phyloP scores from a whole-genome alignment of 2,113 vertebrate species.

The Malaclemys terrapin region DNA sequence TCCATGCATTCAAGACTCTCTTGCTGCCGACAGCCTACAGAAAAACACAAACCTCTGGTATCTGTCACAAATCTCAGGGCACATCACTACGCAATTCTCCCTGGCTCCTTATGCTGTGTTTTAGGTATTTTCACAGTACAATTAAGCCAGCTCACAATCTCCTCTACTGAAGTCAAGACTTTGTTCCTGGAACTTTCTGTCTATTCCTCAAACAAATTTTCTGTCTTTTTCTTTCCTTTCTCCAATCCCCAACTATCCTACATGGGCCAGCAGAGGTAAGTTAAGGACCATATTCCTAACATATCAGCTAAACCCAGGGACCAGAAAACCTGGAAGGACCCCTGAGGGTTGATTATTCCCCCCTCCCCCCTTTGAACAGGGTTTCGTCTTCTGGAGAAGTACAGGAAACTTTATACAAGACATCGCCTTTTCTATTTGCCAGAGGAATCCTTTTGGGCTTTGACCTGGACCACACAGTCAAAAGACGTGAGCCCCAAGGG shows the following conservation, averaged over 20 bases:
- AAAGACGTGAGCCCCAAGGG: background rate
- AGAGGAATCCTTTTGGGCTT: constrained; percentile 4
- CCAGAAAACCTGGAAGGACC: constrained; percentile 42
- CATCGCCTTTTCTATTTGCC: constrained; percentile 43
- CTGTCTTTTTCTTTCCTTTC: background rate
- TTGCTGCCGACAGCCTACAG: background rate
- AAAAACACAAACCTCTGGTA: background rate
- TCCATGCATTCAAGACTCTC: background rate
- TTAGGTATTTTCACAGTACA: background rate
- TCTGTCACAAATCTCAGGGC: background rate
- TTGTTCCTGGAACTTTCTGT: background rate
- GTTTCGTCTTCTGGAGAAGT: background rate
- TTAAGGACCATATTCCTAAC: background rate
- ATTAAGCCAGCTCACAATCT: background rate
- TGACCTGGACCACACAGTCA: constrained; percentile 2
- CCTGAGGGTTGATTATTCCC: background rate
- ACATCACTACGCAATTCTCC: background rate
- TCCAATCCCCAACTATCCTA: background rate
- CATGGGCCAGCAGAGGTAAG: background rate
- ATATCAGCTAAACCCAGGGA: background rate
- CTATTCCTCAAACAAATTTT: background rate
- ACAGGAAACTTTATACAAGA: constrained; percentile 28
- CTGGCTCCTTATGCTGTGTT: rapidly evolving
- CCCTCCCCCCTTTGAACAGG: constrained; percentile 28
- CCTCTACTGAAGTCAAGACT: background rate